These are phyloP conservation scores for Drosophila paulistorum DNA, from an alignment of 1,140 invertebrate genomes.

Conservation along the genomic window DNA sequence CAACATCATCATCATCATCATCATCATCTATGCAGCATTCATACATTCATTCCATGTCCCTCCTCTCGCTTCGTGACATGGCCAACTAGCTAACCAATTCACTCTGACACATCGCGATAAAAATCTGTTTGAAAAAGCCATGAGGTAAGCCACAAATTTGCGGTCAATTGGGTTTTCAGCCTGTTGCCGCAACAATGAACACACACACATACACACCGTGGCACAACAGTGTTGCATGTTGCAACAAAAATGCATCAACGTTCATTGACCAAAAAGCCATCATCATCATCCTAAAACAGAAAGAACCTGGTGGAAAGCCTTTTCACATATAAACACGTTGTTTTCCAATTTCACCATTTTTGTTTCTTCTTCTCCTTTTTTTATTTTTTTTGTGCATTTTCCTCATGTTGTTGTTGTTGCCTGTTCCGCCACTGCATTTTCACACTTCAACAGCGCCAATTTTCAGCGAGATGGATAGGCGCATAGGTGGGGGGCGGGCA, in stretches of 20 bases:
- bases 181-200: constrained; percentile 66
- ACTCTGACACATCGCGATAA: constrained; percentile 54
- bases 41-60: background rate
- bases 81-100: background rate
- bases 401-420: background rate
- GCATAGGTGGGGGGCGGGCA: no score
- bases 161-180: constrained; percentile 73
- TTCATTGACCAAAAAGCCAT: constrained; percentile 54
- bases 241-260: constrained; percentile 75
- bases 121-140: constrained; percentile 76
- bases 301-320: constrained; percentile 27
- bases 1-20: constrained; percentile 3
- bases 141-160: constrained; percentile 70
- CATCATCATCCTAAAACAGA: constrained; percentile 12
- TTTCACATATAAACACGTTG: constrained; percentile 46
- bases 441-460: constrained; percentile 65
- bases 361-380: constrained; percentile 46
- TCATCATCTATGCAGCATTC: constrained; percentile 11
- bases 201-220: constrained; percentile 1
- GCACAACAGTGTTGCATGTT: constrained; percentile 55
- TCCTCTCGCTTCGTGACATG: background rate
- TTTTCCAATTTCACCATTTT: constrained; percentile 40
- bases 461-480: background rate
- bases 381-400: constrained; percentile 13
- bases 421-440: constrained; percentile 59